phyloP scores from a whole-genome alignment of 2,797 vertebrate genomes.

The Clarias fuscus region DNA sequence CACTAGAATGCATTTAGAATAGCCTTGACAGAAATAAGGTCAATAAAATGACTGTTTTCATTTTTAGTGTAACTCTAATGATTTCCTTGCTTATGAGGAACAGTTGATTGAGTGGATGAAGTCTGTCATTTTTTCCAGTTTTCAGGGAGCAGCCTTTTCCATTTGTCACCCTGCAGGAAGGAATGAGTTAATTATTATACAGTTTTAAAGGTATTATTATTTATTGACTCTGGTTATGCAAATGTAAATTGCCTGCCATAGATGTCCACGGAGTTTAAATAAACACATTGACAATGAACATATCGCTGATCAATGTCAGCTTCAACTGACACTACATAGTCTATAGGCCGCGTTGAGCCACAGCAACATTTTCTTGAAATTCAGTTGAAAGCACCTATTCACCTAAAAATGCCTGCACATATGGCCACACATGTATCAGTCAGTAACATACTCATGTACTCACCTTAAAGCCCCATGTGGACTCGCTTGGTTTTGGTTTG shows the following conservation, averaged over 20 bases:
- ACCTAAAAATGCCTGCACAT: neutral
- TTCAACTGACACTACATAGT: neutral
- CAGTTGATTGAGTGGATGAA: conserved; percentile 33
- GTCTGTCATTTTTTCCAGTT: conserved; percentile 72
- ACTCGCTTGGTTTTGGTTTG: conserved; percentile 60
- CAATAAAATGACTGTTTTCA: neutral
- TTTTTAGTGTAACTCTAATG: conserved; percentile 32
- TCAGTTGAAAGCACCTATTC: neutral
- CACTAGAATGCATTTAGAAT: conserved; percentile 16
- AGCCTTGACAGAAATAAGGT: conserved; percentile 30
- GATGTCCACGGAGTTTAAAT: neutral
- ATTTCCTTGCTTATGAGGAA: conserved; percentile 32
- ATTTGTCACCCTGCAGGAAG: conserved; percentile 76
- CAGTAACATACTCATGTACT: neutral
- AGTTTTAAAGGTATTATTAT: conserved; percentile 12
- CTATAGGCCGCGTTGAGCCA: neutral
- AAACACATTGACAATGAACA: neutral
- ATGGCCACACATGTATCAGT: neutral
- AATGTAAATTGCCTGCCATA: neutral
- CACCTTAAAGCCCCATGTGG: conserved; percentile 73
- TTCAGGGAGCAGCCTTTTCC: conserved; percentile 78
- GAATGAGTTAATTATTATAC: conserved; percentile 28
- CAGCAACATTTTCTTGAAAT: neutral
- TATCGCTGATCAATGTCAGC: neutral
- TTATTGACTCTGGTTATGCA: neutral